phyloP scores from a whole-genome alignment of 2,797 vertebrate species.

The Sphenopsis melanotis region DNA sequence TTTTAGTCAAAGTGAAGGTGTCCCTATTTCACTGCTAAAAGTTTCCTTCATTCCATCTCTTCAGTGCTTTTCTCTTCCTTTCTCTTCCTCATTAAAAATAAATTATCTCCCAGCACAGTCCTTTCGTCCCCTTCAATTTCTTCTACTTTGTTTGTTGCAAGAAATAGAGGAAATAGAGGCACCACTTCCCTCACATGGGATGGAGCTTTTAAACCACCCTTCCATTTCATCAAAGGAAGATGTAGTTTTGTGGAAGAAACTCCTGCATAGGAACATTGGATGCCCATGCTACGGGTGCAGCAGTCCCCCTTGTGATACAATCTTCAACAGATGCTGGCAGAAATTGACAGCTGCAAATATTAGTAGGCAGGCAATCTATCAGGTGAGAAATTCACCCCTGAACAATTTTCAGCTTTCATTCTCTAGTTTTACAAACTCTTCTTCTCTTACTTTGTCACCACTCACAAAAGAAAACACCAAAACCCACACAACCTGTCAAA shows the following conservation, averaged over 20 bases:
- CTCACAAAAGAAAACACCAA: background rate
- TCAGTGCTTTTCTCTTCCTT: background rate
- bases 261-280: background rate
- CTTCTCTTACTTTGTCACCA: background rate
- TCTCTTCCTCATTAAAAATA: background rate
- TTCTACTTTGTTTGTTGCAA: background rate
- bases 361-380: background rate
- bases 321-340: background rate
- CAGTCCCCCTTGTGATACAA: background rate
- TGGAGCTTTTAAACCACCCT: background rate
- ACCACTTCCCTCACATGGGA: background rate
- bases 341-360: background rate
- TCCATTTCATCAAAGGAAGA: background rate
- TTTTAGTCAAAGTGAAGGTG: background rate
- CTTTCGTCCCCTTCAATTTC: accelerated
- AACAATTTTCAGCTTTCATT: background rate
- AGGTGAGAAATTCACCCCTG: background rate
- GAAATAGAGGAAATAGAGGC: background rate
- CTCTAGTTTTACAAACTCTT: background rate
- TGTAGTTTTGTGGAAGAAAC: background rate
- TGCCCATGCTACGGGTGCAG: background rate
- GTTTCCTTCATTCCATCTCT: background rate
- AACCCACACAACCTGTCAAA: background rate
- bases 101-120: background rate
- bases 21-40: background rate